Conservation (phyloP, 1,140 invertebrate species). For the Pemphigus obesinymphae region DNA sequence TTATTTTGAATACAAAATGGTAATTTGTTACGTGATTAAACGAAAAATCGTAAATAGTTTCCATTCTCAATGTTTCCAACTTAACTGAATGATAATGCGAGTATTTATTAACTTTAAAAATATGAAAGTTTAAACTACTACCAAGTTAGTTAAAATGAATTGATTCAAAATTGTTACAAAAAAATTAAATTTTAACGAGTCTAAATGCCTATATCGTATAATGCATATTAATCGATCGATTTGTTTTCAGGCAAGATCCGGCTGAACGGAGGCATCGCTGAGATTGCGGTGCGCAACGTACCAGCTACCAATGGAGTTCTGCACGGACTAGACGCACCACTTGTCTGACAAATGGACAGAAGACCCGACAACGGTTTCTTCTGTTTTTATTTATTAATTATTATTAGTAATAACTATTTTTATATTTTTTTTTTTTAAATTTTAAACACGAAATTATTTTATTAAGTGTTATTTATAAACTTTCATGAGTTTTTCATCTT, state of each 20-base stretch:
- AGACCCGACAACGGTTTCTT: no score
- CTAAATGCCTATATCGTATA: no score
- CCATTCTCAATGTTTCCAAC: background rate
- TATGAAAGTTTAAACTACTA: no score
- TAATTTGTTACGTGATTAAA: no score
- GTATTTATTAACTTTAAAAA: background rate
- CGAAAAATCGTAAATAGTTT: background rate
- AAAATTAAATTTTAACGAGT: no score
- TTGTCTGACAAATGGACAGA: background rate
- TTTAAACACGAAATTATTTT: no score
- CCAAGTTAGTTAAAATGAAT: background rate
- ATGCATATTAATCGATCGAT: background rate
- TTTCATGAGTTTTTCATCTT: no score
- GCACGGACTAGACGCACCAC: slow-evolving; percentile 68
- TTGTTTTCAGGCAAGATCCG: slow-evolving; percentile 66
- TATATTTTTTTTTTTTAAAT: no score
- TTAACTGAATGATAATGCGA: background rate
- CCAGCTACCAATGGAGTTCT: slow-evolving; percentile 84
- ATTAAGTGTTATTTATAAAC: no score
- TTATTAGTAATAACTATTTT: no score
- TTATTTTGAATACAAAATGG: no score
- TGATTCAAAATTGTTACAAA: background rate
- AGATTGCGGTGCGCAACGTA: slow-evolving; percentile 72
- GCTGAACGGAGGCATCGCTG: slow-evolving; percentile 69
- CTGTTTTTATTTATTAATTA: slow-evolving; percentile 14